phyloP scores from a whole-genome alignment of 2,888 invertebrate species.

The Drosophila neonasuta region DNA sequence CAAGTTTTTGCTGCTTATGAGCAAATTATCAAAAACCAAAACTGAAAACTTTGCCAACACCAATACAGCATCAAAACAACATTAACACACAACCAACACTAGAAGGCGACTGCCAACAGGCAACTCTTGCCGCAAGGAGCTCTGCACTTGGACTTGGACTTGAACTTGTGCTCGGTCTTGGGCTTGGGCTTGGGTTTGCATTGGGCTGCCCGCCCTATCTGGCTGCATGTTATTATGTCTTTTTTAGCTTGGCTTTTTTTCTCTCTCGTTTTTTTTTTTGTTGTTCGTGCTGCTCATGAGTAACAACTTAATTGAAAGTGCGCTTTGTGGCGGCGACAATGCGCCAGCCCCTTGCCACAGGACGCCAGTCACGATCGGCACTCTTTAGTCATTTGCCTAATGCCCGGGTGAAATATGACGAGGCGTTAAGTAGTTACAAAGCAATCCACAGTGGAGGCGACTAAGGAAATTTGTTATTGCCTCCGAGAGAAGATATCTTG shows the following conservation, averaged over 20 bases:
- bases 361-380: constrained; percentile 71
- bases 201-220: constrained; percentile 28
- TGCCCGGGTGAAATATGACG: constrained; percentile 74
- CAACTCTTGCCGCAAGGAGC: constrained; percentile 9
- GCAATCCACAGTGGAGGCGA: constrained; percentile 52
- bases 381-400: constrained; percentile 69
- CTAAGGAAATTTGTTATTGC: constrained; percentile 8
- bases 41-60: constrained; percentile 52
- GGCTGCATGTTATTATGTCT: constrained; percentile 12
- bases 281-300: constrained; percentile 55
- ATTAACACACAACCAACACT: constrained; percentile 54
- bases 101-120: constrained; percentile 17
- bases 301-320: constrained; percentile 81
- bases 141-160: constrained; percentile 40
- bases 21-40: constrained; percentile 65
- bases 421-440: constrained; percentile 79
- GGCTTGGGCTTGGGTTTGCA: constrained; percentile 5
- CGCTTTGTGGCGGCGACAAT: constrained; percentile 48
- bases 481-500: not conserved
- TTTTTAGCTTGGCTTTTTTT: constrained; percentile 1
- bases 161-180: constrained; percentile 11
- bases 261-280: not conserved
- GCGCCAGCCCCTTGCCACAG: constrained; percentile 17
- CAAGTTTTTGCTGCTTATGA: constrained; percentile 66
- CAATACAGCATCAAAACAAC: constrained; percentile 74